Conservation (phyloP, 2,888 invertebrate genomes). For the Cerceris rybyensis region DNA sequence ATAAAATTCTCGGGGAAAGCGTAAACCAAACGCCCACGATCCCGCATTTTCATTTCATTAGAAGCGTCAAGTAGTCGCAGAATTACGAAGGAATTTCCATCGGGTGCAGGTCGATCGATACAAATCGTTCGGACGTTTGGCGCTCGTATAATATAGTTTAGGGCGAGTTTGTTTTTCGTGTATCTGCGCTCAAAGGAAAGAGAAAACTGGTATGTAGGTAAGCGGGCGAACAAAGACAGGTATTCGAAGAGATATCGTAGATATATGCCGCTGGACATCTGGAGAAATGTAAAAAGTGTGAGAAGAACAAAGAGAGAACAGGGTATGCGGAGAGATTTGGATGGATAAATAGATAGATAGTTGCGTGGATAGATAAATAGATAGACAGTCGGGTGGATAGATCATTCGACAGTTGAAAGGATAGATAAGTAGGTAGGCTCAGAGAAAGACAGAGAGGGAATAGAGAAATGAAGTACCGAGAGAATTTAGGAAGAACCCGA, state of each 20-base stretch:
- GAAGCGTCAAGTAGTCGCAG: not conserved
- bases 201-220: slow-evolving; percentile 30
- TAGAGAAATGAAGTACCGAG: slow-evolving; percentile 24
- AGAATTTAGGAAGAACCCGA: too few species aligned
- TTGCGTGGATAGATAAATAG: not conserved
- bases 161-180: slow-evolving; percentile 55
- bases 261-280: too few species aligned
- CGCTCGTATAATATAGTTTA: slow-evolving; percentile 21
- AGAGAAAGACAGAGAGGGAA: not conserved
- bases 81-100: slow-evolving; percentile 6
- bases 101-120: slow-evolving; percentile 21
- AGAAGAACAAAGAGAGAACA: too few species aligned
- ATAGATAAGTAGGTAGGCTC: not conserved
- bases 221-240: slow-evolving; percentile 10
- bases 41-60: slow-evolving; percentile 1
- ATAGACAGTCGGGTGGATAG: not conserved
- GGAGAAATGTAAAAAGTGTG: too few species aligned
- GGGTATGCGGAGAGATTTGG: not conserved
- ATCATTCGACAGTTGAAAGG: not conserved
- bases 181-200: slow-evolving; percentile 46
- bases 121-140: slow-evolving; percentile 50
- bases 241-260: not conserved
- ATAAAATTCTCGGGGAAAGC: slow-evolving; percentile 43
- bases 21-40: slow-evolving; percentile 52
- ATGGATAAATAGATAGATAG: not conserved